These are phyloP conservation scores for Pseudomyrmex dendroicus DNA, from an alignment of 1,140 invertebrate species.

Conservation along the genomic window DNA sequence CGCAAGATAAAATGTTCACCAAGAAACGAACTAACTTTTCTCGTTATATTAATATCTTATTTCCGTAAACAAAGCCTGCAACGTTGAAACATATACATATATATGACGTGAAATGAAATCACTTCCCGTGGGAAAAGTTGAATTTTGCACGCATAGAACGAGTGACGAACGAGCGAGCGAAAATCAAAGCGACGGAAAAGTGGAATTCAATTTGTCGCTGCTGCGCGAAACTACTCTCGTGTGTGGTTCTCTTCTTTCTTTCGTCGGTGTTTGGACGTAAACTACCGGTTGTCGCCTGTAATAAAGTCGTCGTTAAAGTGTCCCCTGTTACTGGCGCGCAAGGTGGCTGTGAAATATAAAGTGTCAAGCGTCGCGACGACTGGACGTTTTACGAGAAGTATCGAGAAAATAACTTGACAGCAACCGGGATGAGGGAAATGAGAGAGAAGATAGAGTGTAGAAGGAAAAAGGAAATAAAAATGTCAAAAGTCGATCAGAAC, in stretches of 20 bases:
- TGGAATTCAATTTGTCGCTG: constrained; percentile 39
- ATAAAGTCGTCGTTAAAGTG: constrained; percentile 58
- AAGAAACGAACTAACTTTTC: background rate
- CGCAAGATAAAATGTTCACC: background rate
- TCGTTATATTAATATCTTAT: background rate
- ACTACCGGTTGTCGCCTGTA: constrained; percentile 19
- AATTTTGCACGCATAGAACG: constrained; percentile 5
- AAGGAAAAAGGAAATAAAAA: constrained; percentile 3
- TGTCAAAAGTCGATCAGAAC: constrained; percentile 35
- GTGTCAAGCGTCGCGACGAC: constrained; percentile 28
- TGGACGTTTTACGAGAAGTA: constrained; percentile 31
- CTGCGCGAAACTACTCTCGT: background rate
- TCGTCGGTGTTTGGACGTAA: constrained; percentile 19
- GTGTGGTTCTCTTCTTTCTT: constrained; percentile 10
- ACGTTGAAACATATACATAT: background rate
- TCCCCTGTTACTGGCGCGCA: background rate
- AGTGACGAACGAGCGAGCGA: background rate
- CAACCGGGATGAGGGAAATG: background rate
- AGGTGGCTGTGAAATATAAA: constrained; percentile 46
- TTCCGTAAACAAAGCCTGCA: background rate
- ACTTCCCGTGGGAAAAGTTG: background rate
- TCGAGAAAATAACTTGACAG: constrained; percentile 29
- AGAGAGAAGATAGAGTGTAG: background rate
- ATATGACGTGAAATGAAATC: constrained; percentile 3
- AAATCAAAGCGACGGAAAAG: constrained; percentile 39